Base-by-base conservation (phyloP, 2,797 vertebrate species). In the Lycodopsis pacificus region DNA sequence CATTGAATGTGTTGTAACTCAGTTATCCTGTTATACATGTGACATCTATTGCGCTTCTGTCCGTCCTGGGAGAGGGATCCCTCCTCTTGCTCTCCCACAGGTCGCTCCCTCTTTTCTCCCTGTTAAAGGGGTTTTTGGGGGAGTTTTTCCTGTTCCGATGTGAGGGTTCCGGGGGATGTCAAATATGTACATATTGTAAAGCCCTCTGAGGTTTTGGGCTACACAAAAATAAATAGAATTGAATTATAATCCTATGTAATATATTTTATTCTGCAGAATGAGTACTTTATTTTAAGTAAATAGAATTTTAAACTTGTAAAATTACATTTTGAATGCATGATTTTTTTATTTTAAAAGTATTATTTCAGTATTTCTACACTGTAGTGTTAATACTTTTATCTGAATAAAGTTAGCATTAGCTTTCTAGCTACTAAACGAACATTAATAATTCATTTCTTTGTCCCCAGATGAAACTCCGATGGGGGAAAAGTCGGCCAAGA, bases 401-500 rank as follows among this genome's bases (percentile, higher is more conserved):
- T n/a, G 9, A 54, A 25, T 38, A 19, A 38, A 1, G 12, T 66
- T 56, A 34, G 17, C 7, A 19, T 32, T 2, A 11, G 7, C 1
- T 2, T 14, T 2, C 1, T 25, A 48, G 20, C 12, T 9, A 22
- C 20, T 9, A 1, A 38, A 57, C 25, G 0, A 0, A 56, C 15
- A 51, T 30, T 30, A 20, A 49, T n/a, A 0, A 46, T 5, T 48
- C 20, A 11, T 19, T 42, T 13, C 62, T 34, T 11, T 77, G 10
- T 62, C 4, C 3, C 0, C 30, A 91, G 87, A 76, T 66, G 92
- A 93, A 92, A 90, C 86, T 61, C 85, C 82, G 10, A 65, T 83
- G 5, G 70, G 81, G n/a, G 92, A 95, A 19, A 95, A 92, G 38
- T 0, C 32, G 17, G 59, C 62, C 13, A 95, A 93, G 86, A 96